These are phyloP conservation scores for Coendou prehensilis DNA, from an alignment of 2,797 vertebrate genomes.

Conservation along the genomic window DNA sequence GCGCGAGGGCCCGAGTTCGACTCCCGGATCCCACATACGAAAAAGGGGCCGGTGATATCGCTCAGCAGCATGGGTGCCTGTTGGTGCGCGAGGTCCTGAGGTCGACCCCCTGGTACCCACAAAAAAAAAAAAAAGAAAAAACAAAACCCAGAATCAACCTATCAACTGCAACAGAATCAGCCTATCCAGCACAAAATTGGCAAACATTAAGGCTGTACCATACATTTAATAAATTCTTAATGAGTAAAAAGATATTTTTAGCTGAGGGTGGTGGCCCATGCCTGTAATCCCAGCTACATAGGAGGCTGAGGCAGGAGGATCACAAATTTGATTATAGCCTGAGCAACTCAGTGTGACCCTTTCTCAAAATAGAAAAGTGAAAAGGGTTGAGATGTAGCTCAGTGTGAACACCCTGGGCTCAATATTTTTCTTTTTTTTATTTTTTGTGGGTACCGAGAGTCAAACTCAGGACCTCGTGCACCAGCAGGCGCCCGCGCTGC, in stretches of 20 bases:
- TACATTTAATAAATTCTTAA: constrained; percentile 54
- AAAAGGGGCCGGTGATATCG: too few species aligned
- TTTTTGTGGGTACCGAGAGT: too few species aligned
- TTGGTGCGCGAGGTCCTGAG: too few species aligned
- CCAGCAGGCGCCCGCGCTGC: too few species aligned
- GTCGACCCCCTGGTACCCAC: too few species aligned
- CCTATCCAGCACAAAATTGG: not conserved
- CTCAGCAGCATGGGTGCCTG: too few species aligned
- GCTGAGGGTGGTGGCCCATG: not conserved
- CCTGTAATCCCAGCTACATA: not conserved
- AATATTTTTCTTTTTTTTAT: not conserved
- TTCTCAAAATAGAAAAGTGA: not conserved
- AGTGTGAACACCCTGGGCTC: not conserved
- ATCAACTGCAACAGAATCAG: constrained; percentile 3
- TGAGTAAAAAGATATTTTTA: not conserved
- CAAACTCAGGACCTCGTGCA: too few species aligned
- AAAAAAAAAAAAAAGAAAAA: too few species aligned
- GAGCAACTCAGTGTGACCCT: not conserved
- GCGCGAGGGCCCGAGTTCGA: too few species aligned
- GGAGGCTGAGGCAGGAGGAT: not conserved
- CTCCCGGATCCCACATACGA: too few species aligned
- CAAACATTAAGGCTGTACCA: constrained; percentile 5
- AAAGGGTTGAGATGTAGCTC: not conserved
- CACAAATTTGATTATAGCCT: not conserved
- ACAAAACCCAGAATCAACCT: not conserved